These are phyloP conservation scores for Oopsacas minuta DNA, from an alignment of 37 sponge, comb jelly and placozoan genomes.

Conservation along the genomic window DNA sequence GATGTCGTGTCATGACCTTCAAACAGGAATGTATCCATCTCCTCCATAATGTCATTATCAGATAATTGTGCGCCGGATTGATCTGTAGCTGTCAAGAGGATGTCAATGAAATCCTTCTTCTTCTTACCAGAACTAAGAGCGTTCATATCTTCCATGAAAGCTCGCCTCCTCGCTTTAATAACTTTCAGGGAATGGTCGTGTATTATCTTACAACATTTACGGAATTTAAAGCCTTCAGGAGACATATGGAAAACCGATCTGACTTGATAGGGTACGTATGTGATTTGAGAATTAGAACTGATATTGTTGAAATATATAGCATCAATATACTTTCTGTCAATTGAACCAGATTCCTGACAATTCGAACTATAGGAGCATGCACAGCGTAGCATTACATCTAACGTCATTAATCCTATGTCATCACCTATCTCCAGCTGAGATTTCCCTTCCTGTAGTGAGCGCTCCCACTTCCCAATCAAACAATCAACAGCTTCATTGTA, in stretches of 20 bases:
- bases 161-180: constrained; percentile 26
- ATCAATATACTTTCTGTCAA: neutral
- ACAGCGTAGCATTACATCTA: neutral
- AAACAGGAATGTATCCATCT: constrained; percentile 79
- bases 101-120: constrained; percentile 47
- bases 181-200: constrained; percentile 34
- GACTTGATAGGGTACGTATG: constrained; percentile 26
- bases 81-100: constrained; percentile 45
- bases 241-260: constrained; percentile 34
- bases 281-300: neutral
- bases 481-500: constrained; percentile 36
- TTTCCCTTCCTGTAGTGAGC: neutral
- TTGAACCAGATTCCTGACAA: neutral
- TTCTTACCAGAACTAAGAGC: neutral
- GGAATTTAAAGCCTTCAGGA: constrained; percentile 29
- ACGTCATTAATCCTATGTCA: neutral
- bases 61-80: constrained; percentile 45
- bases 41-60: constrained; percentile 60
- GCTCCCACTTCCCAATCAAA: constrained; percentile 20
- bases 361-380: neutral
- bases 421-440: neutral
- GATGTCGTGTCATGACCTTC: constrained; percentile 78
- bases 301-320: neutral
- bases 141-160: neutral
- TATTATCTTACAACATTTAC: constrained; percentile 25